Conservation (phyloP, 2,888 invertebrate genomes). For the Tethea ocularis region DNA sequence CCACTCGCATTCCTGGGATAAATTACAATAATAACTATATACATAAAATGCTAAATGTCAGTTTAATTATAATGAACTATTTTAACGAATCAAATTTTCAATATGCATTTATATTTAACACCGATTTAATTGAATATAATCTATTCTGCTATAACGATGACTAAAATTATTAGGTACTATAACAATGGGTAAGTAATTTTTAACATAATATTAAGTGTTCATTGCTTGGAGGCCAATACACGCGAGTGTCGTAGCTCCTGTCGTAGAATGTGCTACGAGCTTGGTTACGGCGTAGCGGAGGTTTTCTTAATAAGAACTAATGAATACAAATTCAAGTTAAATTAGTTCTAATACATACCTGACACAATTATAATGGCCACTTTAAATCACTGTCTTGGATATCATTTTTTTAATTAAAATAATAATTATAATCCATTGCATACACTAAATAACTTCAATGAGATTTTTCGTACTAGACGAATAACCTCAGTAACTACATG, state of each 20-base stretch:
- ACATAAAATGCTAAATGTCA: too few relatives aligned
- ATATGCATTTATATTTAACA: background rate
- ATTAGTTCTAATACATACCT: too few relatives aligned
- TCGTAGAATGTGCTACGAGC: background rate
- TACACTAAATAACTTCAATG: background rate
- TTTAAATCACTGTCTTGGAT: background rate
- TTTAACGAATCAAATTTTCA: too few relatives aligned
- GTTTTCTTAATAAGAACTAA: too few relatives aligned
- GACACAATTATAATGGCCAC: too few relatives aligned
- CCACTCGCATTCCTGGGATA: too few relatives aligned
- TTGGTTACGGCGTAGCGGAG: background rate
- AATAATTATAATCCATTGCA: background rate
- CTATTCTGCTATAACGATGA: background rate
- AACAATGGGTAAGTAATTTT: too few relatives aligned
- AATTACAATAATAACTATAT: too few relatives aligned
- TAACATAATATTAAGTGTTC: too few relatives aligned
- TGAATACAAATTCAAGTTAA: too few relatives aligned
- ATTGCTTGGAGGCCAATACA: background rate
- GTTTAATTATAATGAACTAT: too few relatives aligned
- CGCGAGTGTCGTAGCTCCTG: background rate
- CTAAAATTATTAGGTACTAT: too few relatives aligned
- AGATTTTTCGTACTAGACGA: slow-evolving; percentile 2
- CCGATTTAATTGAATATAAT: background rate
- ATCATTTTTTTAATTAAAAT: background rate
- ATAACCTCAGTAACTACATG: slow-evolving; percentile 29